Evolutionary conservation across 2,888 invertebrate genomes (phyloP).

Genomic region (Syrista parreyssii): DNA sequence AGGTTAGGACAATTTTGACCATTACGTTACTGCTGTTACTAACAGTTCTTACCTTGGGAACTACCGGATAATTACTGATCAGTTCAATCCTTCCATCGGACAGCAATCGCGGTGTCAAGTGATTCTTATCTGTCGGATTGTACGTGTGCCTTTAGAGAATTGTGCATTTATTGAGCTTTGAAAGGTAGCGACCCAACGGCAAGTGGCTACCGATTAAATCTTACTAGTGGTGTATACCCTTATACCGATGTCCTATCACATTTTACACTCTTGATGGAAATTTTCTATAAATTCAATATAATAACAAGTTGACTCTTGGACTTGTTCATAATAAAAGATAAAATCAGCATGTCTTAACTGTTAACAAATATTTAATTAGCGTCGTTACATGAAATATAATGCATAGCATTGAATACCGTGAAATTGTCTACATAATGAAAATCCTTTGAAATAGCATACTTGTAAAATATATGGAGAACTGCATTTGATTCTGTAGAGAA

Average conservation of each 20-base stretch:
- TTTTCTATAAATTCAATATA: background rate
- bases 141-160: background rate
- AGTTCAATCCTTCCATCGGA: background rate
- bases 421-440: background rate
- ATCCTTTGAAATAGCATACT: background rate
- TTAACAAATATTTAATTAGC: background rate
- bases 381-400: background rate
- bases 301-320: background rate
- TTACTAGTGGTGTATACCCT: background rate
- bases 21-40: too few relatives aligned
- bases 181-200: background rate
- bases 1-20: background rate
- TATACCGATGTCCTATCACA: background rate
- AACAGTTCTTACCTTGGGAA: background rate
- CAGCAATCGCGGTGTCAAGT: background rate
- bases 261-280: background rate
- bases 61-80: background rate
- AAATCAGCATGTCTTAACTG: background rate
- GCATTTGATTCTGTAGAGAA: background rate
- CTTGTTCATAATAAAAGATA: background rate
- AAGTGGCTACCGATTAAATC: background rate
- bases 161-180: background rate
- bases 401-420: background rate
- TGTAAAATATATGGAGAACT: background rate
- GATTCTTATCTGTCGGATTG: background rate